phyloP scores from a whole-genome alignment of 2,113 vertebrate genomes.

The Eulacestoma nigropectus region DNA sequence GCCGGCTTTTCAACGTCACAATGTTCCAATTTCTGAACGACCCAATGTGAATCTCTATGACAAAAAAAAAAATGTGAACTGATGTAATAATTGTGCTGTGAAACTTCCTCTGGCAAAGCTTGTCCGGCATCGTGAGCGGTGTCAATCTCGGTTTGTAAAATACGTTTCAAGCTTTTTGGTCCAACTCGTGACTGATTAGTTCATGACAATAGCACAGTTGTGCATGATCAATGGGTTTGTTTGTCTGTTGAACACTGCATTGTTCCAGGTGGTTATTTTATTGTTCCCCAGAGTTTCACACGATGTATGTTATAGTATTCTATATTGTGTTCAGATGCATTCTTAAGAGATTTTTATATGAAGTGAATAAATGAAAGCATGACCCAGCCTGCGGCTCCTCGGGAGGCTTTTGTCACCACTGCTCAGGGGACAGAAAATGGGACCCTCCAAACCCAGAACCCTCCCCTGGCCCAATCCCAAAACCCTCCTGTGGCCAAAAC shows the following conservation, averaged over 20 bases:
- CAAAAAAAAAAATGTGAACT: constrained; percentile 78
- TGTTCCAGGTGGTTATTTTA: constrained; percentile 86
- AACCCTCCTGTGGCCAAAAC: background rate
- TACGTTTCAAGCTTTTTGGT: constrained; percentile 84
- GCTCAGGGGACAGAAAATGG: background rate
- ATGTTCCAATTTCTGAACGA: constrained; percentile 70
- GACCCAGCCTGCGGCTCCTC: constrained; percentile 66
- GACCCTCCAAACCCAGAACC: background rate
- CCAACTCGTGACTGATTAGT: constrained; percentile 83
- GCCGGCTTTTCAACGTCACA: constrained; percentile 63
- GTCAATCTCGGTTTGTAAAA: constrained; percentile 87
- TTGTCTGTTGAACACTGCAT: constrained; percentile 84
- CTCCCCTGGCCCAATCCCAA: rapidly evolving
- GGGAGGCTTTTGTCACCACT: background rate
- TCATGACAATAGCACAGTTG: constrained; percentile 83
- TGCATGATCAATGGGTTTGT: constrained; percentile 90
- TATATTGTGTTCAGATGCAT: constrained; percentile 96
- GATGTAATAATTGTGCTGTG: constrained; percentile 91
- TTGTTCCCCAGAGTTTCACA: constrained; percentile 89
- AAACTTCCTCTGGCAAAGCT: constrained; percentile 86
- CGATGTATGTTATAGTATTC: constrained; percentile 96
- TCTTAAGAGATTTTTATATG: constrained; percentile 98
- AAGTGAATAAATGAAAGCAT: constrained; percentile 98
- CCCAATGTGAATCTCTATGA: constrained; percentile 82
- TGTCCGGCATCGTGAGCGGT: constrained; percentile 82